Base-by-base conservation (phyloP, 1,140 invertebrate species). In the Zophobas atratus region DNA sequence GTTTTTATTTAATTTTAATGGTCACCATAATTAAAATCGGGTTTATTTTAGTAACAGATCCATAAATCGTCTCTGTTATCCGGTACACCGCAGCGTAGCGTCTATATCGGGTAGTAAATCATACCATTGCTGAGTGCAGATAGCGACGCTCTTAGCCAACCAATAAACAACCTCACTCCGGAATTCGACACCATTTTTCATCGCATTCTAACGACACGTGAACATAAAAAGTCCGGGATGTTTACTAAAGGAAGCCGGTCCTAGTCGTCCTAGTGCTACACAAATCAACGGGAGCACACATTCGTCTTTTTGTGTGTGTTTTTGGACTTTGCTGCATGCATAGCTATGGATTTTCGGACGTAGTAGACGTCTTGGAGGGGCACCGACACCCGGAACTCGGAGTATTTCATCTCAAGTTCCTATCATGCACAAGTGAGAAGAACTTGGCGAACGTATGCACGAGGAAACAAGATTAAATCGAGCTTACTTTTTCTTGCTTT, bases 1-100 rank as follows among this genome's bases (percentile, higher is more conserved):
- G 60, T 79, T 81, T 81, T 81, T 80, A 81, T 81, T 81, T 80
- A 81, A 77, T 80, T 81, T 79, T 75, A 81, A 80, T 79, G 76
- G 74, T 70, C 34, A 20, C 72, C 77, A 80, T 78, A 80, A 81
- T 80, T 81, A 80, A 81, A 81, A 80, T 79, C 76, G 79, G 75
- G 79, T 76, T 78, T 80, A 76, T 78, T 80, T 79, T 80, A 56
- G 71, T 46, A 67, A 35, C 53, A 60, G 74, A 67, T 43, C 77
- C 72, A 81, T 80, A 81, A 81, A 81, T 81, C 76, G 63, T 53
- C 46, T 56, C 49, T 76, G 77, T 76, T 79, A 78, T 80, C 79
- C 78, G 70, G 75, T 72, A 73, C 71, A 73, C 70, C 46, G 77
- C 79, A 75, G 75, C 77, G 46, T 78, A 77, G 75, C 77, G 77